phyloP scores from a whole-genome alignment of 1,140 invertebrate species.

The Cydia pomonella region DNA sequence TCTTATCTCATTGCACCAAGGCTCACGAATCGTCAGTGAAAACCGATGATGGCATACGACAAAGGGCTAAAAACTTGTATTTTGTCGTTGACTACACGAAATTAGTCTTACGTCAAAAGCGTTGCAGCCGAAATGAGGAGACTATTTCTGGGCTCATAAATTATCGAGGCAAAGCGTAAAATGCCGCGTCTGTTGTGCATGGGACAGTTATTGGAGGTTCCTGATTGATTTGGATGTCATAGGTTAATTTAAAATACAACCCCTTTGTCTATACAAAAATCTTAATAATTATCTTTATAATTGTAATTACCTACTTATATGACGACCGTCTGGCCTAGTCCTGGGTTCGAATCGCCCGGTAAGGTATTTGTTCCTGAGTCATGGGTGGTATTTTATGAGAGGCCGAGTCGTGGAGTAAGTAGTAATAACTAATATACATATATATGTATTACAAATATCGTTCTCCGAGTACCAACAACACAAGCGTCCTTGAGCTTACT shows the following conservation, averaged over 20 bases:
- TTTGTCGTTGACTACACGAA: not conserved
- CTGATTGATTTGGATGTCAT: slow-evolving; percentile 6
- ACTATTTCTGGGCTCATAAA: slow-evolving; percentile 2
- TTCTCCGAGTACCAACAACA: no score
- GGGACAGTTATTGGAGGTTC: not conserved
- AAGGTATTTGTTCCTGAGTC: no score
- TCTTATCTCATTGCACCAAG: no score
- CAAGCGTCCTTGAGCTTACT: no score
- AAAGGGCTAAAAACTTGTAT: not conserved
- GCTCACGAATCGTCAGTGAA: no score
- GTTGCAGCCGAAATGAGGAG: not conserved
- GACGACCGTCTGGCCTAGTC: no score
- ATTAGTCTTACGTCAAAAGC: not conserved
- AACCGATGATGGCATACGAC: not conserved
- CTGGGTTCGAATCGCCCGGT: no score
- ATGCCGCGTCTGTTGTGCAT: not conserved
- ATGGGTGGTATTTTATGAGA: no score
- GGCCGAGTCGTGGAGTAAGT: no score
- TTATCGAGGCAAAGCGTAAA: slow-evolving; percentile 2
- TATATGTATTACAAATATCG: no score
- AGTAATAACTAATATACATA: no score
- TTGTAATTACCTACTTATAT: no score
- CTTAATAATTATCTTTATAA: not conserved
- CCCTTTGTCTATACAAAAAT: not conserved
- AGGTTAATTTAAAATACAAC: not conserved